Evolutionary conservation across 2,113 vertebrate species (phyloP), one percentile per base, ranked within the genome.

Genomic region (Chlamydotis undulata): DNA sequence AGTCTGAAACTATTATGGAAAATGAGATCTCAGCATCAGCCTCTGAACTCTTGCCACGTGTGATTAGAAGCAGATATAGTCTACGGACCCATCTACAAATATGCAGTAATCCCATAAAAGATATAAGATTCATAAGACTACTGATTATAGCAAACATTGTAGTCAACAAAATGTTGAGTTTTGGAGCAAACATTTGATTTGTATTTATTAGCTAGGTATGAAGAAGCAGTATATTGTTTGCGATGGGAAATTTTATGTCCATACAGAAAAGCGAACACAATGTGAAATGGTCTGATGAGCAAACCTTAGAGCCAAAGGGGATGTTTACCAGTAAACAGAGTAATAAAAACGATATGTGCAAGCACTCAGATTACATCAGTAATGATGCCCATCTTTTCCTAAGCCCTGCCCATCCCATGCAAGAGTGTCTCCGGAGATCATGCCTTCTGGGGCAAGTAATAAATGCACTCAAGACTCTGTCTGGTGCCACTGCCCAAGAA

Each of bases 11-110:
- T 88, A 83, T 91, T 86, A 80, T 0, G 0, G 67, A 88, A 96
- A 83, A 91, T n/a, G 41, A 83, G 59, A 85, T 80, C 87, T 88
- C 83, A 76, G 67, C 63, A 96, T 87, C 84, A 88, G 84, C 41
- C 23, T 77, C 53, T 83, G 45, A 91, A 93, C 81, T 80, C 63
- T 59, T 68, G 67, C n/a, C 0, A 0, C 19, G 22, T 28, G 41
- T 73, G 89, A 91, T 49, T 37, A 77, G 78, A 79, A 84, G 63
- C 22, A 75, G 69, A 56, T 45, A 75, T 0, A 90, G 63, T 41
- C 55, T 57, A 61, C 45, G 24, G 82, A 94, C 33, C 61, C 41
- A 89, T 28, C 25, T 43, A 79, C 56, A 89, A 87, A 49, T 31
- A 79, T 0, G 3, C 14, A 76, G n/a, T 73, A 80, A 93, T 76